phyloP scores from a whole-genome alignment of 2,113 vertebrate species.

The Regulus satrapa region DNA sequence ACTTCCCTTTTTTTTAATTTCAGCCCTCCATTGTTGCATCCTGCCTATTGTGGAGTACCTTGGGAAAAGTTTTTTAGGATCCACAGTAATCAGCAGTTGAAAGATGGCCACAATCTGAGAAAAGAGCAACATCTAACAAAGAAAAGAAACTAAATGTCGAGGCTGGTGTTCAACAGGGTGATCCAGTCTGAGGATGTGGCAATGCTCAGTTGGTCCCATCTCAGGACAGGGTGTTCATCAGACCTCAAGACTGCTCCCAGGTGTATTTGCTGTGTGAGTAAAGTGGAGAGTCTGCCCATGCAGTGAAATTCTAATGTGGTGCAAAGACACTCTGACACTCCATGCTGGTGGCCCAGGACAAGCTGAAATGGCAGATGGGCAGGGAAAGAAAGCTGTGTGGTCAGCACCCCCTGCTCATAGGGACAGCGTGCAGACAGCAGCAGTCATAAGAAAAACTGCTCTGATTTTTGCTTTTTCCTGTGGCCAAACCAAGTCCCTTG shows the following conservation, averaged over 20 bases:
- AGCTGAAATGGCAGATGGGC: background rate
- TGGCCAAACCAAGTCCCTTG: background rate
- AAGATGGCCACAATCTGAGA: background rate
- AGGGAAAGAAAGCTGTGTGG: background rate
- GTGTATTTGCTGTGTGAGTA: background rate
- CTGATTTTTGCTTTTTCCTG: background rate
- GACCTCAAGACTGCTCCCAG: background rate
- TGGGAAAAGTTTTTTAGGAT: background rate
- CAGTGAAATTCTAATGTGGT: background rate
- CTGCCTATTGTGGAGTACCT: background rate
- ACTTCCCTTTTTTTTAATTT: background rate
- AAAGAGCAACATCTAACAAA: background rate
- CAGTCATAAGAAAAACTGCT: background rate
- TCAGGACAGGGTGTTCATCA: background rate
- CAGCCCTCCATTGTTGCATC: background rate
- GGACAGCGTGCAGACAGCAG: background rate
- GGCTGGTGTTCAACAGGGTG: background rate
- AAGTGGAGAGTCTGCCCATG: background rate
- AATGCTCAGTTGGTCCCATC: background rate
- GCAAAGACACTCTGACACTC: background rate
- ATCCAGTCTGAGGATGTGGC: background rate
- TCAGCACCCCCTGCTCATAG: background rate
- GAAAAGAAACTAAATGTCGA: background rate
- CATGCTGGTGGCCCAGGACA: background rate
- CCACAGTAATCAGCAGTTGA: background rate